Conservation (phyloP, 2,113 vertebrate species). For the Saccopteryx leptura region DNA sequence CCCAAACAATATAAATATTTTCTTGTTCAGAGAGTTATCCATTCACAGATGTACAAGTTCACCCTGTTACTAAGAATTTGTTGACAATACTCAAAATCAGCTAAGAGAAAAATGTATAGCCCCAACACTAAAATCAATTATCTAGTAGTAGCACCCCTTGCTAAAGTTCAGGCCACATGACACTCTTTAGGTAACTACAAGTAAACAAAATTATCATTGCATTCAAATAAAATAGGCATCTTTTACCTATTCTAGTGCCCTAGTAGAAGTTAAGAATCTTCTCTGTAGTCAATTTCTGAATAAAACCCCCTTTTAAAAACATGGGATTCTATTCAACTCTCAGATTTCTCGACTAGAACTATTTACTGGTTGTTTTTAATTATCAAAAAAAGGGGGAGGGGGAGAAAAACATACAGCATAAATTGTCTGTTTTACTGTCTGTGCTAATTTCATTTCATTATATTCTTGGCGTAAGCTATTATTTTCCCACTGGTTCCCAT, state of each 20-base stretch:
- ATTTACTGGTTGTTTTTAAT: conserved; percentile 89
- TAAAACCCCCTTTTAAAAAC: conserved; percentile 79
- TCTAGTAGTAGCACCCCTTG: not conserved
- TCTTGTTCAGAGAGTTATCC: conserved; percentile 40
- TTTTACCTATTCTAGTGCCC: conserved; percentile 42
- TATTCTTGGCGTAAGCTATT: conserved; percentile 89
- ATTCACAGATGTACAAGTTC: not conserved
- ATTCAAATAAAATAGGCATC: conserved; percentile 31
- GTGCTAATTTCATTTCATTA: conserved; percentile 91
- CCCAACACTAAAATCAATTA: not conserved
- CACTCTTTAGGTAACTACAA: conserved; percentile 28
- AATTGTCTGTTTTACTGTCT: conserved; percentile 91
- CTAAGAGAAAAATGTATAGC: not conserved
- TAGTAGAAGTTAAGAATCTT: not conserved
- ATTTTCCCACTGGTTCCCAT: conserved; percentile 90
- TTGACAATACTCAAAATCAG: conserved; percentile 55
- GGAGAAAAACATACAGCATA: conserved; percentile 73
- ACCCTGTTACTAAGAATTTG: conserved; percentile 52
- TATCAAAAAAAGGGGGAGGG: conserved; percentile 56
- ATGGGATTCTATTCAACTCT: conserved; percentile 81
- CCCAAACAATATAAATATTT: not conserved
- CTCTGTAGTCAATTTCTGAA: conserved; percentile 77
- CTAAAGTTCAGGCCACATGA: conserved; percentile 5
- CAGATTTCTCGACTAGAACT: conserved; percentile 85
- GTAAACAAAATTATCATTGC: conserved; percentile 48